Base-by-base conservation (phyloP, 2,888 invertebrate genomes). In the Polyommatus icarus region DNA sequence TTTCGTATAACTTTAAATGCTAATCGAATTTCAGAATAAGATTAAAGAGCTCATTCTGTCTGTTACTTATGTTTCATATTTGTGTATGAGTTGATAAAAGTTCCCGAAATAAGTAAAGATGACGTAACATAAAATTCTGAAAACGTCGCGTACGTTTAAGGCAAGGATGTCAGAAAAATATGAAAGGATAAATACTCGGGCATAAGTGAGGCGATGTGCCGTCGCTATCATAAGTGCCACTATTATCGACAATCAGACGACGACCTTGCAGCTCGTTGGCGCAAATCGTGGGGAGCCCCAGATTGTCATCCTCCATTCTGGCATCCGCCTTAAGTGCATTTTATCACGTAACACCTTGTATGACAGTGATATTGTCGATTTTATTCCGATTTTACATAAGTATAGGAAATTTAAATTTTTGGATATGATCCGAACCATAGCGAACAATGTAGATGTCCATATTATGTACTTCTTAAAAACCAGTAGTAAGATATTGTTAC, bases 211-310 rank as follows among this genome's bases (percentile, higher is more conserved):
- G 84, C 89, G 91, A 85, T 88, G 84, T 90, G 89, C 86, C 89
- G 90, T 83, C 81, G 78, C 86, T 88, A 88, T 89, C 87, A 86
- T 88, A 89, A 90, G 89, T 88, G 88, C 84, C 81, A 88, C 87
- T 88, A 91, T 93, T 93, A 93, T 90, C 85, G 88, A 86, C 93
- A 93, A 94, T 94, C 93, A 93, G 89, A 85, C 87, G 84, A 83
- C 89, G 93, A 92, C 94, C 93, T 93, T 93, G 93, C 87, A 84
- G 90, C 93, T 93, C 88, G 91, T 93, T 93, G 92, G 87, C 87
- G 89, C 88, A 89, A 90, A 90, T 90, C 91, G 93, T 90, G 91
- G 94, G 93, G 93, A 90, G 90, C 84, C 87, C 87, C 90, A 90
- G 91, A 91, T 92, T 91, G 91, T 86, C 90, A 89, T 91, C 89